Conservation (phyloP, 2,113 vertebrate species). For the Strix uralensis region DNA sequence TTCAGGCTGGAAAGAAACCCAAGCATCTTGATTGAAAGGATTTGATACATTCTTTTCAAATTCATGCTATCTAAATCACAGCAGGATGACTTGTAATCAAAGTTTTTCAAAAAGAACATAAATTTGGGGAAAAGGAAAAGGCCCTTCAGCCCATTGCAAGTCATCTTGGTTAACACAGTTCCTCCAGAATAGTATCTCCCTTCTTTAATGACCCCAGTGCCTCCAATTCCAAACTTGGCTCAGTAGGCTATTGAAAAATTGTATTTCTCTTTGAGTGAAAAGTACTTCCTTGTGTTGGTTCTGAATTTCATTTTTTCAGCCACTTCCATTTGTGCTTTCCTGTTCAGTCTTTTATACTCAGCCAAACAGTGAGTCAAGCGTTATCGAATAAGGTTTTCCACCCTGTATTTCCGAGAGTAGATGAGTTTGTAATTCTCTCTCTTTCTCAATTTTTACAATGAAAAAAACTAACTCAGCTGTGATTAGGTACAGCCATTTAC, state of each 20-base stretch:
- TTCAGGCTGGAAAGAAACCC: conserved; percentile 13
- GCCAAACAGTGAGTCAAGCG: conserved; percentile 51
- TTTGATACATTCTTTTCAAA: conserved; percentile 56
- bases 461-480: conserved; percentile 1
- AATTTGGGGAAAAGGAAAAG: conserved; percentile 54
- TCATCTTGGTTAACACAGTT: conserved; percentile 40
- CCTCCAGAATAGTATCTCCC: not conserved
- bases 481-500: conserved; percentile 1
- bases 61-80: conserved; percentile 42
- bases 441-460: not conserved
- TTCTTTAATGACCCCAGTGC: conserved; percentile 36
- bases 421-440: conserved; percentile 40
- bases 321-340: conserved; percentile 34
- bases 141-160: conserved; percentile 17
- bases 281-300: conserved; percentile 41
- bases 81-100: conserved; percentile 53
- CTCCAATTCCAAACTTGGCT: conserved; percentile 53
- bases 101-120: conserved; percentile 57
- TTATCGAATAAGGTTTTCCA: conserved; percentile 44
- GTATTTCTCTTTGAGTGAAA: conserved; percentile 38
- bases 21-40: conserved; percentile 45
- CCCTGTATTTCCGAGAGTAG: conserved; percentile 9
- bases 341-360: conserved; percentile 18
- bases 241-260: conserved; percentile 57
- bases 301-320: conserved; percentile 55